phyloP scores from a whole-genome alignment of 2,888 invertebrate genomes.

The Epinotia bilunana region DNA sequence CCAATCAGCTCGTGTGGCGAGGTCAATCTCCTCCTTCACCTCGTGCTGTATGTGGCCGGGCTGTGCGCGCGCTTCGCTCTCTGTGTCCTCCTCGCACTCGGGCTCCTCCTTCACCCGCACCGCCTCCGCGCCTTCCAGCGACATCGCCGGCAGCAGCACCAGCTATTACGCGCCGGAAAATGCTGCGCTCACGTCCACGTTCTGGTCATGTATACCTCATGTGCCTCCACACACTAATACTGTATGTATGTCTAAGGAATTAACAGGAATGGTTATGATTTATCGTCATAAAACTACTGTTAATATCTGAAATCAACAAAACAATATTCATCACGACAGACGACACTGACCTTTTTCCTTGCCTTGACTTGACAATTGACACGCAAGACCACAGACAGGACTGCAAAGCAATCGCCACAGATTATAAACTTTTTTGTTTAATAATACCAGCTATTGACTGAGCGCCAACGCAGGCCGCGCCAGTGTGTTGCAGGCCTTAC shows the following conservation, averaged over 20 bases:
- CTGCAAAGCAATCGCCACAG: too few species aligned
- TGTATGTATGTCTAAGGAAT: too few species aligned
- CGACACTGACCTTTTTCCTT: too few species aligned
- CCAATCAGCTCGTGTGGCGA: background rate
- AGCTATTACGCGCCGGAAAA: background rate
- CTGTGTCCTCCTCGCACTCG: background rate
- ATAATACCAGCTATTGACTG: too few species aligned
- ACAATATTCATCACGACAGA: background rate
- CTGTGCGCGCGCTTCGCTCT: background rate
- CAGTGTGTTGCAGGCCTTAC: too few species aligned
- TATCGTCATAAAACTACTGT: too few species aligned
- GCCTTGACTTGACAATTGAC: too few species aligned
- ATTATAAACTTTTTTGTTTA: too few species aligned
- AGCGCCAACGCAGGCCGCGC: too few species aligned
- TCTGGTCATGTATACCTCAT: background rate
- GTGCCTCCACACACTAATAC: background rate
- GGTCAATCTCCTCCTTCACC: background rate
- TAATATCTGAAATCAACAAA: too few species aligned
- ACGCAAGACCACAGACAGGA: too few species aligned
- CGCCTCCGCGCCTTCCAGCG: background rate
- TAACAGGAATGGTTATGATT: too few species aligned
- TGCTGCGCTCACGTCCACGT: background rate
- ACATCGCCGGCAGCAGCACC: background rate
- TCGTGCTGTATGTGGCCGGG: background rate
- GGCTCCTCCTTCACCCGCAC: background rate